Base-by-base conservation (phyloP, 2,113 vertebrate genomes). In the Accipiter cooperii region DNA sequence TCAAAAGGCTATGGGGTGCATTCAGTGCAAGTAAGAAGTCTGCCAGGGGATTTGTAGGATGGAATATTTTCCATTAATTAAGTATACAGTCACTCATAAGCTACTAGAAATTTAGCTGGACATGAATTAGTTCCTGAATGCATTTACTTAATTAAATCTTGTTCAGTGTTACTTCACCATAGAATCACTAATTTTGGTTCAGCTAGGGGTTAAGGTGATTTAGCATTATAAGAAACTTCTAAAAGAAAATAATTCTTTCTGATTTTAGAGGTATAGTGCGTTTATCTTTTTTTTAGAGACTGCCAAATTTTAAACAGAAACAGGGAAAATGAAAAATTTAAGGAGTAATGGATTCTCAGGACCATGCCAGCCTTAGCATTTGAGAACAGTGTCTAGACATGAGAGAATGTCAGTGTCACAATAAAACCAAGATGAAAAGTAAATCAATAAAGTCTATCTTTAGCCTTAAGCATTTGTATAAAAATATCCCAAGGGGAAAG, bases 291-390 rank as follows among this genome's bases (percentile, higher is more conserved):
- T 94, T 58, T 63, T 61, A 47, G 28, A 61, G 7, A 54, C 11
- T 73, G 18, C 1, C 6, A 69, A 52, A 66, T 79, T 84, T 71
- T 54, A 79, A 89, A 57, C 16, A 46, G 28, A 79, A 93, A 52
- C 2, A 74, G 8, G 17, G 20, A 69, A 80, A 85, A 52, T 18
- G 54, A 63, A 57, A 76, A 12, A n/a, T 83, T 46, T 2, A 0
- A 46, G 2, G 6, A 76, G 12, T 38, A 58, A 44, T 15, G 68
- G 6, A 44, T 80, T 68, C 31, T 47, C 34, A 54, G 31, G 36
- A 63, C 44, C 0, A 0, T 69, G 34, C 1, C 17, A 26, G 14
- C 5, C 18, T 77, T 64, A 34, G 3, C 6, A 46, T 92, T 81
- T 64, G 11, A 58, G 60, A 84, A 46, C 10, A 42, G 9, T 42